Conservation (phyloP, 2,797 vertebrate species). For the Champsocephalus gunnari region DNA sequence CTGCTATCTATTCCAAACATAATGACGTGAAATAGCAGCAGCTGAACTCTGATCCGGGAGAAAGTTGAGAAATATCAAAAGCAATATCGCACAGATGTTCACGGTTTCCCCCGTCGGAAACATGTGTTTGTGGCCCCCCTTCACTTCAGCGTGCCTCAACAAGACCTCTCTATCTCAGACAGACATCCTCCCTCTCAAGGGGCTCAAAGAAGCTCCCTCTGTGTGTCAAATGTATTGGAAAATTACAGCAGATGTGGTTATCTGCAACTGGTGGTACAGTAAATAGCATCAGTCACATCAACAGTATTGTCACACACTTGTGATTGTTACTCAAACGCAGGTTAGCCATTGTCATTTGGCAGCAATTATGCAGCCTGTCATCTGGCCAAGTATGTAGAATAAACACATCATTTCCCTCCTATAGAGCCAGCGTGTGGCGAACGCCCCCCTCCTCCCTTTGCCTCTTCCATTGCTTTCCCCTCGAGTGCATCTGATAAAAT, state of each 20-base stretch:
- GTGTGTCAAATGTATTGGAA: slow-evolving; percentile 14
- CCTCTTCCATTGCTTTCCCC: slow-evolving; percentile 64
- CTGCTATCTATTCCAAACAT: slow-evolving; percentile 65
- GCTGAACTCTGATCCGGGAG: slow-evolving; percentile 70
- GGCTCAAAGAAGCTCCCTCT: slow-evolving; percentile 4
- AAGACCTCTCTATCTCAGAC: slow-evolving; percentile 31
- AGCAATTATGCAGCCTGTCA: slow-evolving; percentile 67
- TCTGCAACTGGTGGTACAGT: slow-evolving; percentile 24
- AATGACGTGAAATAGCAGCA: slow-evolving; percentile 69
- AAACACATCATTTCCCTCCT: slow-evolving; percentile 76
- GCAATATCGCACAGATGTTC: slow-evolving; percentile 62
- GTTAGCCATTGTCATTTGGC: slow-evolving; percentile 59
- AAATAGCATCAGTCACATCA: slow-evolving; percentile 47
- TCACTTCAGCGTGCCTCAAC: slow-evolving; percentile 16
- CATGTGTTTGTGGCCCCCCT: slow-evolving; percentile 36
- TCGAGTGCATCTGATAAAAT: slow-evolving; percentile 82
- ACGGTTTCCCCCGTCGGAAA: slow-evolving; percentile 46
- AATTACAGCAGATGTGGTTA: neutral
- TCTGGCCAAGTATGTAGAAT: slow-evolving; percentile 68
- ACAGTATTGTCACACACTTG: slow-evolving; percentile 32
- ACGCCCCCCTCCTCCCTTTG: slow-evolving; percentile 28
- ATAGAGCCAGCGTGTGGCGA: slow-evolving; percentile 55
- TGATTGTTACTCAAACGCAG: slow-evolving; percentile 60
- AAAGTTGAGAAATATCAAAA: slow-evolving; percentile 62
- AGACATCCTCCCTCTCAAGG: slow-evolving; percentile 21